Evolutionary conservation across 53 echinoderm and acorn worm genomes (phyloP).

Genomic region (Crossaster papposus): DNA sequence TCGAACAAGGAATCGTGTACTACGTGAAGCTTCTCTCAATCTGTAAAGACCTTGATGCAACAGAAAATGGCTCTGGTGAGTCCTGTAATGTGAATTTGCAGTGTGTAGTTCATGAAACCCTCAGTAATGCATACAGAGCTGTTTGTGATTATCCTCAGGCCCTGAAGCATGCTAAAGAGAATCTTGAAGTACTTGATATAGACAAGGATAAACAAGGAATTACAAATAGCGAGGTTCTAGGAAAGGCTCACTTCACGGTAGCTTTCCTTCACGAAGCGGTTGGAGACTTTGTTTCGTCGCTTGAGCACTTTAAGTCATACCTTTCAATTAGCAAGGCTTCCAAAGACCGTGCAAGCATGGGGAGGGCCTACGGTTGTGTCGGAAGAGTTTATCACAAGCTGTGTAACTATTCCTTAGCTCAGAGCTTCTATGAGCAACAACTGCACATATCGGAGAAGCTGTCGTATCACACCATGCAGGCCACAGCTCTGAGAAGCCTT

Average conservation of each 20-base stretch:
- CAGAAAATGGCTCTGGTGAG: not conserved
- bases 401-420: conserved; percentile 74
- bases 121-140: conserved; percentile 73
- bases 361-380: conserved; percentile 84
- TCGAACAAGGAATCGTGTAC: conserved; percentile 77
- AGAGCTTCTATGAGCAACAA: conserved; percentile 88
- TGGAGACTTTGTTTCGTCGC: conserved; percentile 72
- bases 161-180: conserved; percentile 69
- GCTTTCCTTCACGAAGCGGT: conserved; percentile 78
- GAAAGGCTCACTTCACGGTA: conserved; percentile 78
- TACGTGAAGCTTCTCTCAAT: conserved; percentile 83
- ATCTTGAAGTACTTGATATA: conserved; percentile 40
- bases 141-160: conserved; percentile 78
- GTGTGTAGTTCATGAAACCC: conserved; percentile 72
- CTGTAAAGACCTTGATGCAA: conserved; percentile 64
- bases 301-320: conserved; percentile 83
- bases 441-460: conserved; percentile 76
- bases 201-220: conserved; percentile 41
- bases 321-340: conserved; percentile 67
- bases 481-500: conserved; percentile 73
- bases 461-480: conserved; percentile 73
- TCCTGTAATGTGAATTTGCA: conserved; percentile 47
- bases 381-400: conserved; percentile 82
- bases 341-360: conserved; percentile 83
- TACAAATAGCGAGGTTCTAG: conserved; percentile 44